Evolutionary conservation across 2,888 invertebrate species (phyloP).

Genomic region (Matsumyia berberina): DNA sequence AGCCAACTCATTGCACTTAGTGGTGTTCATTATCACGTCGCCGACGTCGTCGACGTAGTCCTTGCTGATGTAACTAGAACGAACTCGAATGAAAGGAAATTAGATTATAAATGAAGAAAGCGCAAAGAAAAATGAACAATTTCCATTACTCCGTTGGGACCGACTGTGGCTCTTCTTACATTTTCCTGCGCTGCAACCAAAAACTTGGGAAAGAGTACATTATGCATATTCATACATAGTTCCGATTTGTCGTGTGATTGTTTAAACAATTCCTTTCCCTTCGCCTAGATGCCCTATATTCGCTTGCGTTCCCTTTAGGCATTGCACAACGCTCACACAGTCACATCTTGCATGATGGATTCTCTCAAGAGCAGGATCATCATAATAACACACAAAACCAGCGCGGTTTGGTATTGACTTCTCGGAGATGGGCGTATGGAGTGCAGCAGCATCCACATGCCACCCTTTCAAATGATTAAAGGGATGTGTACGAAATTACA

Average conservation of each 20-base stretch:
- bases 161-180: slow-evolving; percentile 8
- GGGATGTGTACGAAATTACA: slow-evolving; percentile 29
- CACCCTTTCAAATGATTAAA: slow-evolving; percentile 42
- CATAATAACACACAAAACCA: slow-evolving; percentile 58
- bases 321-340: background rate
- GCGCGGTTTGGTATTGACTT: slow-evolving; percentile 58
- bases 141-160: slow-evolving; percentile 10
- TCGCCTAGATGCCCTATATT: slow-evolving; percentile 35
- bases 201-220: slow-evolving; percentile 35
- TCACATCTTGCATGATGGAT: slow-evolving; percentile 65
- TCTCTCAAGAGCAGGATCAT: slow-evolving; percentile 70
- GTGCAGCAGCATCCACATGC: slow-evolving; percentile 30
- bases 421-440: slow-evolving; percentile 24
- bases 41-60: slow-evolving; percentile 8
- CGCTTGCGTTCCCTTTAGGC: background rate
- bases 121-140: slow-evolving; percentile 51
- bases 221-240: too few species aligned
- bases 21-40: slow-evolving; percentile 50
- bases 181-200: slow-evolving; percentile 33
- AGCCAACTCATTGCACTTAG: slow-evolving; percentile 40
- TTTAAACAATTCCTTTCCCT: slow-evolving; percentile 52
- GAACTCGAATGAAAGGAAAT: slow-evolving; percentile 58
- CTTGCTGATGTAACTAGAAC: slow-evolving; percentile 42
- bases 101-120: slow-evolving; percentile 52
- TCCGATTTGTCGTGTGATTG: slow-evolving; percentile 53